Conservation (phyloP, 2,888 invertebrate genomes). For the Lycocerus yunnanus region DNA sequence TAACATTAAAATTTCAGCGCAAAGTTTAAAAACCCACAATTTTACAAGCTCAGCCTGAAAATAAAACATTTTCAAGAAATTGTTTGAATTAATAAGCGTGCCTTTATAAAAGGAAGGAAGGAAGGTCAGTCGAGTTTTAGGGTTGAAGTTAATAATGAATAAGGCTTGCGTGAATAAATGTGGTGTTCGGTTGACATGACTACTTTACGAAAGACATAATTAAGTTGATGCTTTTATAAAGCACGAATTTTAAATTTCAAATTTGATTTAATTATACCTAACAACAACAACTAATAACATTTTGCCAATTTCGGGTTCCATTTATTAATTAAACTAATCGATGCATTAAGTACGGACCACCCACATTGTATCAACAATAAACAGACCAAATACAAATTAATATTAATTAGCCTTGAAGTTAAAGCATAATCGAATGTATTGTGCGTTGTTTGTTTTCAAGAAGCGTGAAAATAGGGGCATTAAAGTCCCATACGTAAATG, state of each 20-base stretch:
- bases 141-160: not conserved
- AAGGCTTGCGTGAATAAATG: not conserved
- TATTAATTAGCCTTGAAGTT: not conserved
- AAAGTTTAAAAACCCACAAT: not conserved
- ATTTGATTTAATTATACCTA: not conserved
- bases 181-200: not conserved
- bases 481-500: no score
- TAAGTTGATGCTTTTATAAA: not conserved
- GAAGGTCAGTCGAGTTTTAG: not conserved
- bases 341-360: not conserved
- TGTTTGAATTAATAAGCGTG: not conserved
- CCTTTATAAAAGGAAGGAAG: not conserved
- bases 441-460: not conserved
- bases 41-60: not conserved
- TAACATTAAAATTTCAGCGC: not conserved
- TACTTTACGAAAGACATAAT: not conserved
- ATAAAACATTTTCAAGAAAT: not conserved
- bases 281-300: not conserved
- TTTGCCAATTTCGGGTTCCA: not conserved
- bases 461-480: not conserved
- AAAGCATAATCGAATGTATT: not conserved
- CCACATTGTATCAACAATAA: not conserved
- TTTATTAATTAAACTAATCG: not conserved
- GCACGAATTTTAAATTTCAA: not conserved
- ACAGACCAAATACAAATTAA: not conserved